Evolutionary conservation across 1,140 invertebrate species (phyloP), one percentile per base, ranked within the genome.

Genomic region (Brachionus rubens): DNA sequence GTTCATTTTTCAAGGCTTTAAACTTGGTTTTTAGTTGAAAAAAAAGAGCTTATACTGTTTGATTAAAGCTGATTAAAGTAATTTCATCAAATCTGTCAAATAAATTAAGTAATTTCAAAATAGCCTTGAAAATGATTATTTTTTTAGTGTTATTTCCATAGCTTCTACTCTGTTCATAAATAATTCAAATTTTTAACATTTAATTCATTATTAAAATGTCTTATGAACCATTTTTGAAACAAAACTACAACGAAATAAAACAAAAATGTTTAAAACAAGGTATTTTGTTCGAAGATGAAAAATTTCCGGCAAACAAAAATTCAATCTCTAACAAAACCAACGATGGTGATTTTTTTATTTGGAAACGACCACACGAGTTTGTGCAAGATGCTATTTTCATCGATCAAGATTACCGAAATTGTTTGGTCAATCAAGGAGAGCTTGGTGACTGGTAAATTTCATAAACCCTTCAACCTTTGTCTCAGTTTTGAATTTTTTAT

Each of bases 301-400:
- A 40, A 75, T 75, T 75, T 75, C 50, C 72, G 4, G 41, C 50
- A 7, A 10, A 75, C 16, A 33, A 56, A 30, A 41, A 6, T 26
- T 30, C 48, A 26, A 41, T 54, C 41, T 59, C 41, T 14, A 72
- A 72, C 21, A 54, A 50, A 14, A 72, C 26, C 28, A 50, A 50
- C 6, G 33, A 48, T 50, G 33, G 28, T 12, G 50, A 54, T 3
- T 5, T 30, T n/a, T 41, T 41, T 6, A 75, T 3, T 16, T 75
- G 72, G 72, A 54, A 54, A 41, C 48, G 72, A 6, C 72, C 72
- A 40, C 28, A 28, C 28, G 72, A 56, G 19, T 33, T 75, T 43
- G 28, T 21, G 14, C 3, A 7, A 12, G 43, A 54, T 40, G 48
- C 72, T n/a, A 16, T 40, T 16, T 56, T 75, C n/a, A 9, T 54